Percentiles rank a stretch among this genome's conserved stretches.
Evolutionary conservation across 2,888 invertebrate species (phyloP).

Genomic region (Andrena minutula): DNA sequence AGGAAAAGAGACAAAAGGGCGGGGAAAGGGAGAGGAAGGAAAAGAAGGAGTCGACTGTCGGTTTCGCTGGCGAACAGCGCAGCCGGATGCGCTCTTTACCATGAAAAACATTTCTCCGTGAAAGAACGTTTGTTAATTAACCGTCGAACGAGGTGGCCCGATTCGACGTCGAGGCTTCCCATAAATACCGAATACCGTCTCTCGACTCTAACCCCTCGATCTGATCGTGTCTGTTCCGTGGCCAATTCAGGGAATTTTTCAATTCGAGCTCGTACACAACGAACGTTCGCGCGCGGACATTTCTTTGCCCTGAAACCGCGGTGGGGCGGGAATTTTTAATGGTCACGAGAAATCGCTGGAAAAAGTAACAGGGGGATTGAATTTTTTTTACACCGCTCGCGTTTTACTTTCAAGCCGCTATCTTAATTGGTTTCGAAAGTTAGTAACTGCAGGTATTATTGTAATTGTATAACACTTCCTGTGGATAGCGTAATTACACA

Average conservation of each 20-base stretch:
- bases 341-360: neutral
- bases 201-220: neutral
- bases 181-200: neutral
- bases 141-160: conserved; percentile 9
- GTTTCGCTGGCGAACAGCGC: conserved; percentile 46
- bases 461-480: conserved; percentile 41
- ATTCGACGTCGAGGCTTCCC: neutral
- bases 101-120: conserved; percentile 56
- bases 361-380: neutral
- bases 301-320: too few relatives aligned
- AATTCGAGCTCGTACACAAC: neutral
- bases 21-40: neutral
- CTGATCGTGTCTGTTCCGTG: too few relatives aligned
- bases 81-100: conserved; percentile 58
- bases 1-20: conserved; percentile 14
- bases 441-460: conserved; percentile 26
- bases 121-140: conserved; percentile 58
- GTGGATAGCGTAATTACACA: conserved; percentile 32
- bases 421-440: conserved; percentile 52
- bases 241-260: neutral
- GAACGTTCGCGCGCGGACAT: neutral
- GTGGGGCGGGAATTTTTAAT: too few relatives aligned
- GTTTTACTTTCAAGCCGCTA: conserved; percentile 42
- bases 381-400: neutral
- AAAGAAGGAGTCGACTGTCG: conserved; percentile 35